Base-by-base conservation (phyloP, 2,888 invertebrate species). In the Spicauda simplicius region DNA sequence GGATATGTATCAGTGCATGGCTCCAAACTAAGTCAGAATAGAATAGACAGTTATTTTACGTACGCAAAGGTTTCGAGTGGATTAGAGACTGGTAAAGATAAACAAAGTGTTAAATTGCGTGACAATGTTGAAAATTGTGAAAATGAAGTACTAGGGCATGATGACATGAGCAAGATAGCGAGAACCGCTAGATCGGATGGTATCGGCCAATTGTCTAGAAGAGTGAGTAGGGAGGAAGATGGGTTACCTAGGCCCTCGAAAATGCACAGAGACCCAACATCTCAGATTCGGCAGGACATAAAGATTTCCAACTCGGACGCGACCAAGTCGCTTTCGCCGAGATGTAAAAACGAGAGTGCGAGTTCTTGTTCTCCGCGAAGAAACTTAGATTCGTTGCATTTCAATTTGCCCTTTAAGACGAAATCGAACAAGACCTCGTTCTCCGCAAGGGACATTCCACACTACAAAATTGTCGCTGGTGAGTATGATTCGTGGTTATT, bases 381-480 rank as follows among this genome's bases (percentile, higher is more conserved):
- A 72, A 81, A 83, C 69, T 71, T 76, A 48, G 90, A 91, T 14
- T 80, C 85, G 0, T 69, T 84, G 63, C 84, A 87, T 53, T 87
- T 87, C 62, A 81, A 73, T 68, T 72, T 87, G 70, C 81, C 84
- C n/a, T 60, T 79, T 6, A 90, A 85, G 72, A 73, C 84, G 2
- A 82, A 80, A 73, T 80, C 83, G 0, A 82, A 77, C 33, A 88
- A 83, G 71, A 79, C 79, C 12, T 74, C 83, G 8, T 57, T 75
- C 0, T 75, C 75, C 2, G 66, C 73, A 14, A 84, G 77, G 71
- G 76, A 71, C 68, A 81, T 92, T 70, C 92, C 92, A 7, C 79
- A 86, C 73, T 84, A 88, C 72, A 92, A 92, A 77, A 90, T 92
- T 55, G 85, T 92, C 55, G 87, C 92, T 84, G 91, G 92, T 92